Base-by-base conservation (phyloP, 2,113 vertebrate species). In the Sardina pilchardus region DNA sequence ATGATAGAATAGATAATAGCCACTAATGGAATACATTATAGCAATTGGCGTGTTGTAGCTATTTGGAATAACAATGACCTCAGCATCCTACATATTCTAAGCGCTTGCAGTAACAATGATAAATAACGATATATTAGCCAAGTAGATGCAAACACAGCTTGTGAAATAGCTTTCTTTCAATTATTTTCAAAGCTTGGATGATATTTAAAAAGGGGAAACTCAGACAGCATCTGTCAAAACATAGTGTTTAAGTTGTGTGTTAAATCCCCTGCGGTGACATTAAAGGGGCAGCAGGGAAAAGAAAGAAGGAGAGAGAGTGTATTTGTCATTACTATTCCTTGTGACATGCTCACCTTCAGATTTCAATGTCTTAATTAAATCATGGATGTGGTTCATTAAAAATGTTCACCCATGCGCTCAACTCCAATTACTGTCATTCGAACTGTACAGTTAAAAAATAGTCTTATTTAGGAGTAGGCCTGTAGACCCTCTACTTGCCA, bases 281-380 rank as follows among this genome's bases (percentile, higher is more conserved):
- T 59, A 59, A 6, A 59, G 4, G 5, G 21, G 81, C 10, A 0
- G 53, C 59, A 82, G 42, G 67, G n/a, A 44, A 39, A 4, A 19
- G 36, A n/a, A 42, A 7, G 3, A 7, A 24, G 24, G 3, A 12
- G 21, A 85, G 34, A 67, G n/a, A 42, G 59, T 45, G 34, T 47
- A 34, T 42, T 26, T 16, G 34, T 86, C 36, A 78, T 53, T 21
- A 17, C 50, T 53, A 53, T 59, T 59, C 19, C 53, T 59, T 59
- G 53, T 4, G 4, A 59, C 47, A 14, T 42, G 0, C n/a, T 19
- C 53, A 36, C 1, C 9, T 47, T 75, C 34, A 50, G 24, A 59
- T n/a, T 81, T 71, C n/a, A 43, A 83, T 43, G 82, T 81, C 87
- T 87, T 78, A 84, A 47, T 85, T 86, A 19, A 47, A 86, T 85